Conservation (phyloP, 2,113 vertebrate species). For the Diphyllodes magnificus region DNA sequence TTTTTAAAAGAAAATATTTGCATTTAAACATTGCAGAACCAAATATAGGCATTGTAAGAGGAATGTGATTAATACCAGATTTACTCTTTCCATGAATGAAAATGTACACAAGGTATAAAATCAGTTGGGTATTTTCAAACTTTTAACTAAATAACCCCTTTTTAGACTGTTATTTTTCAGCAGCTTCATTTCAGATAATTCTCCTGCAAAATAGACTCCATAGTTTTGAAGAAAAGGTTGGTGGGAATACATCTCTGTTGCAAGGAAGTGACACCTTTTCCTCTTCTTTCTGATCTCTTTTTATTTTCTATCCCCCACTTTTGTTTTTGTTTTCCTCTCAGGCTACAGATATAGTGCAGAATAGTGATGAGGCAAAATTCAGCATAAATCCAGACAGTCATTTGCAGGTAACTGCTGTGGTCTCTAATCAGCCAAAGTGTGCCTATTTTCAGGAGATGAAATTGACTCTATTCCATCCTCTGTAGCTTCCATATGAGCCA, state of each 20-base stretch:
- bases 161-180: background rate
- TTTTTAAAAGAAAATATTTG: background rate
- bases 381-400: background rate
- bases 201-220: background rate
- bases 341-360: background rate
- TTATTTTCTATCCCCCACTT: background rate
- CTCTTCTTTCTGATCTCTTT: background rate
- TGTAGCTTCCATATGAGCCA: background rate
- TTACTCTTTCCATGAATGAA: background rate
- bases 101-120: background rate
- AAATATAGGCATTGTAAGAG: background rate
- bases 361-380: background rate
- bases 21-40: background rate
- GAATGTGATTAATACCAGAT: background rate
- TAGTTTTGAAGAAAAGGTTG: background rate
- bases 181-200: background rate
- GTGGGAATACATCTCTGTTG: background rate
- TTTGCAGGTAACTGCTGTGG: background rate
- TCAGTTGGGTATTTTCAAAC: background rate
- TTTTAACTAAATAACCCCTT: background rate
- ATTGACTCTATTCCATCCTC: background rate
- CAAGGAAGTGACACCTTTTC: background rate
- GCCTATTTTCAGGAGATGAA: background rate
- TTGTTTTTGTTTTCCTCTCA: background rate
- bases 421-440: background rate